A percentile compares a stretch with the other conserved stretches of the same genome.
These are phyloP conservation scores for Myzus persicae DNA, from an alignment of 1,140 invertebrate species.

Conservation along the genomic window DNA sequence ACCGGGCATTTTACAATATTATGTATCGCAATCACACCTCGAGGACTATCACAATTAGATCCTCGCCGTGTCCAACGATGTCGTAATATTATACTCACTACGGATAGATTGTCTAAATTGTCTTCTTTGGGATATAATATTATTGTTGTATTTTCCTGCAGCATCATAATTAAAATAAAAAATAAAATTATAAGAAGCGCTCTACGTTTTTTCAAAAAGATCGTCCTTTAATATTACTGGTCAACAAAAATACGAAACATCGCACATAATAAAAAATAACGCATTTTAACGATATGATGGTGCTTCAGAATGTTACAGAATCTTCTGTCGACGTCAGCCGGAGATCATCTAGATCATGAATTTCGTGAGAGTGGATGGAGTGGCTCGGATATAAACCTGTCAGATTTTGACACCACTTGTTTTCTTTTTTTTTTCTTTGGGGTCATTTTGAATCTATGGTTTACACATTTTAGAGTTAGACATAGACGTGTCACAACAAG, in stretches of 20 bases:
- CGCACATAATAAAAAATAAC: not conserved
- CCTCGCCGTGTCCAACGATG: not conserved
- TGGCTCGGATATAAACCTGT: not conserved
- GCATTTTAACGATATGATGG: not conserved
- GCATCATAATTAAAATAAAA: not conserved
- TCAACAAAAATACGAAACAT: not conserved
- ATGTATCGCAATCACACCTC: not conserved
- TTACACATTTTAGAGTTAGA: not conserved
- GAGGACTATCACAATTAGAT: not conserved
- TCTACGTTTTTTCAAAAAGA: not conserved
- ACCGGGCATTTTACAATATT: not conserved
- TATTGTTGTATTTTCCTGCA: accelerated
- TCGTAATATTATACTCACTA: not conserved
- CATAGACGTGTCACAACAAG: not conserved
- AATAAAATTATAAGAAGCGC: not conserved
- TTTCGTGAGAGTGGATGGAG: not conserved
- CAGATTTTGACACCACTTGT: not conserved
- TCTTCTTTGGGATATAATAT: accelerated
- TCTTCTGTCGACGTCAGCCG: not conserved
- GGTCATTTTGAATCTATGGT: not conserved
- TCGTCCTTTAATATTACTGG: not conserved
- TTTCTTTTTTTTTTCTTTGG: not conserved
- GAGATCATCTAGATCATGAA: not conserved
- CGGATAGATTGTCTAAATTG: not conserved
- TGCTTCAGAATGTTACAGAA: not conserved